Evolutionary conservation across 2,888 invertebrate species (phyloP), one percentile per base, ranked within the genome.

Genomic region (Drosophila paranaensis): DNA sequence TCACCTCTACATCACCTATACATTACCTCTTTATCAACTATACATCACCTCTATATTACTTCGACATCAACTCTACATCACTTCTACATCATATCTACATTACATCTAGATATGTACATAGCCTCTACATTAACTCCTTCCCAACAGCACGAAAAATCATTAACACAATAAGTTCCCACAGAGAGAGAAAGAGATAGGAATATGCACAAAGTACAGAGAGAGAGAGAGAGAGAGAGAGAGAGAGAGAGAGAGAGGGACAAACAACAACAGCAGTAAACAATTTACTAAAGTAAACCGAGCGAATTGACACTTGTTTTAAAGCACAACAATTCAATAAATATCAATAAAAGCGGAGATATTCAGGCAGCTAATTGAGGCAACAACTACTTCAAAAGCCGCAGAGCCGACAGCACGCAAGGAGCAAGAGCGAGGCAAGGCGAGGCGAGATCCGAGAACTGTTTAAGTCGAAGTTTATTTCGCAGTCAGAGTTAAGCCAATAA

Each of bases 281-380:
- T 39, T 54, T 25, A 20, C 37, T 51, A 25, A 58, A 56, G 57
- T 64, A 56, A 79, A 54, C 40, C 42, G 39, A 68, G 54, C 70
- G 75, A 71, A 71, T 73, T 60, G 61, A 58, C 65, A 76, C 79
- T 79, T 74, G 72, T 56, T 67, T 69, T 53, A 70, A 56, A 50
- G 71, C 62, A 48, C 25, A 53, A 60, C 75, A 71, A 87, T 81
- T 87, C 84, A 87, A 89, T 85, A 81, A 85, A 85, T 87, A 85
- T 86, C 81, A 89, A 85, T 89, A 87, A 83, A 77, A 67, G 58
- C 8, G 20, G 37, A 14, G 66, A 25, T 76, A 72, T 74, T 80
- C 70, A 72, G 68, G 69, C 48, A 60, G 80, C 42, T 71, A 69
- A 78, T 72, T 77, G 77, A 61, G 63, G 66, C 60, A 67, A 46